Evolutionary conservation across 2,113 vertebrate species (phyloP), one percentile per base, ranked within the genome.

Genomic region (Dasyornis broadbenti): DNA sequence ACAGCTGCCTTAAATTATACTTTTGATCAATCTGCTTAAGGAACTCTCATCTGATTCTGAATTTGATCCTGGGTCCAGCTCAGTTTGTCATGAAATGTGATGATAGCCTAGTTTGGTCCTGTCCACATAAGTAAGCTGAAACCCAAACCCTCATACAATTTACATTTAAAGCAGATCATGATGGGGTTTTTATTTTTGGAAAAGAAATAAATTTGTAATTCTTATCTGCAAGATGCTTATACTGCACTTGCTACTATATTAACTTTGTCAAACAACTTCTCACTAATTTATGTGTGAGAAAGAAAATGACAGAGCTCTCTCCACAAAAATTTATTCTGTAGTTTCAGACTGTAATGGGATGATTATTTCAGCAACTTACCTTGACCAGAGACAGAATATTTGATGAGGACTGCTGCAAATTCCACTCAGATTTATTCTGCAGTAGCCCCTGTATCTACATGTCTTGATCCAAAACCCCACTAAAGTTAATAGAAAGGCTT

Each of bases 281-380:
- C 15, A 49, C 7, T 52, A 65, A 56, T 39, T 40, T 45, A 53
- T 35, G 7, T 24, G 26, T 45, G 35, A 93, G 54, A 90, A 91
- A 68, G 3, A 54, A 87, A 70, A 59, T 40, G 18, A 61, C 22
- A 56, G 30, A 61, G 22, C 20, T 71, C 6, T 86, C 33, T 57
- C 86, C 23, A 60, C 3, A 75, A 40, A 61, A 75, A 76, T 44
- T 61, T 64, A 57, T 61, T 82, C 53, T 31, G 3, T 45, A 30
- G 35, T 75, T 91, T 84, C 30, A 53, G 24, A 79, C 28, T 72
- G 27, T 49, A 86, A 91, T 15, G n/a, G 20, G 19, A 18, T 76
- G 31, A 87, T 52, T 75, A 89, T 65, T 87, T 92, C 59, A 77
- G 65, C 42, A 87, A 95, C 87, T 96, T 81, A 95, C 90, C 93